Conservation (phyloP, 35 echinoderm and acorn worm genomes). For the Ophioderma brevispina region DNA sequence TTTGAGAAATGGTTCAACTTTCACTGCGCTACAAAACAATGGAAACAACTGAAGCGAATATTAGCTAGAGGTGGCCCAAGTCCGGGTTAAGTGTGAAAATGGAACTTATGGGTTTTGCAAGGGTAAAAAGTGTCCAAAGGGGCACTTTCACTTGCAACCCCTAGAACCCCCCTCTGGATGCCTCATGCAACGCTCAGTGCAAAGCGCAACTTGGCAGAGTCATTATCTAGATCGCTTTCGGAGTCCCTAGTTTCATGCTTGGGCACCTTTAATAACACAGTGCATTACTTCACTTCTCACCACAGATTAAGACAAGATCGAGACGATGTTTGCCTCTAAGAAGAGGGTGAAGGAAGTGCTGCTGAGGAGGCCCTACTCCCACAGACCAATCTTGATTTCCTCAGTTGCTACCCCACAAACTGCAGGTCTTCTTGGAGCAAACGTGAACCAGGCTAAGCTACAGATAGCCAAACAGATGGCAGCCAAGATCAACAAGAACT, state of each 20-base stretch:
- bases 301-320: constrained; percentile 96
- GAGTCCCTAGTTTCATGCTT: background rate
- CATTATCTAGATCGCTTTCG: background rate
- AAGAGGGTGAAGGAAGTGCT: constrained; percentile 88
- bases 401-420: constrained; percentile 17
- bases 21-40: background rate
- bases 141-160: too few relatives aligned
- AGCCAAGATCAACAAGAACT: constrained; percentile 80
- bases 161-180: too few relatives aligned
- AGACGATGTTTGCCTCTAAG: constrained; percentile 93
- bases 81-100: background rate
- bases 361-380: constrained; percentile 64
- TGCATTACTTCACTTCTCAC: background rate
- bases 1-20: too few relatives aligned
- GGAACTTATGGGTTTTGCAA: background rate
- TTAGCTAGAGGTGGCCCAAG: too few relatives aligned
- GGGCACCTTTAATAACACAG: background rate
- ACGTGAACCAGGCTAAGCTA: constrained; percentile 85
- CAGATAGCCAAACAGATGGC: constrained; percentile 82
- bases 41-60: too few relatives aligned
- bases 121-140: background rate
- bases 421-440: background rate
- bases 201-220: background rate
- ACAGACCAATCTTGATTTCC: constrained; percentile 15
- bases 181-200: background rate